phyloP scores from a whole-genome alignment of 2,888 invertebrate genomes.

The Acleris emargana region DNA sequence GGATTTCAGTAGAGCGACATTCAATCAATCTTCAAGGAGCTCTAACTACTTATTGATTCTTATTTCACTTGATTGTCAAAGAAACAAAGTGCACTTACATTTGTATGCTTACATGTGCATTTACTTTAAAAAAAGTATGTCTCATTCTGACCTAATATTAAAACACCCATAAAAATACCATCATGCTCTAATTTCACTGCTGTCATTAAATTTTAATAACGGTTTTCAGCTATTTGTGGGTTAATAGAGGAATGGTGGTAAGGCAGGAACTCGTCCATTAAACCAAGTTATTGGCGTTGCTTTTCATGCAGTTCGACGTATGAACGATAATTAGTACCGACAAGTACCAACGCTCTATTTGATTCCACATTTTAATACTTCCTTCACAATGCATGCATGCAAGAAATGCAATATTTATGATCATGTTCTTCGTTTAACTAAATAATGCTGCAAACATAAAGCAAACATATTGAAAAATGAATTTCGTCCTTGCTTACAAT shows the following conservation, averaged over 20 bases:
- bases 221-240: constrained; percentile 32
- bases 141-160: constrained; percentile 24
- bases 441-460: no score
- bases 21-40: constrained; percentile 44
- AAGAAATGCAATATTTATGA: no score
- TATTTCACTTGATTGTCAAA: background rate
- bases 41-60: background rate
- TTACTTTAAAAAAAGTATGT: background rate
- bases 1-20: constrained; percentile 25
- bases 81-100: no score
- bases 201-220: constrained; percentile 32
- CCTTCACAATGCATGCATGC: no score
- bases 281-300: background rate
- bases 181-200: constrained; percentile 31
- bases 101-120: no score
- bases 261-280: background rate
- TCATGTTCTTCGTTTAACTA: no score
- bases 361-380: no score
- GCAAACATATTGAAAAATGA: no score
- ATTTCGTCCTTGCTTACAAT: no score
- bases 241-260: constrained; percentile 28
- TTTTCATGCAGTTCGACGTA: no score
- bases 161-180: constrained; percentile 24
- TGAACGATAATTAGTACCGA: no score
- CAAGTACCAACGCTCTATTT: no score